phyloP scores from a whole-genome alignment of 1,140 invertebrate genomes.

The Drosophila ogumai region DNA sequence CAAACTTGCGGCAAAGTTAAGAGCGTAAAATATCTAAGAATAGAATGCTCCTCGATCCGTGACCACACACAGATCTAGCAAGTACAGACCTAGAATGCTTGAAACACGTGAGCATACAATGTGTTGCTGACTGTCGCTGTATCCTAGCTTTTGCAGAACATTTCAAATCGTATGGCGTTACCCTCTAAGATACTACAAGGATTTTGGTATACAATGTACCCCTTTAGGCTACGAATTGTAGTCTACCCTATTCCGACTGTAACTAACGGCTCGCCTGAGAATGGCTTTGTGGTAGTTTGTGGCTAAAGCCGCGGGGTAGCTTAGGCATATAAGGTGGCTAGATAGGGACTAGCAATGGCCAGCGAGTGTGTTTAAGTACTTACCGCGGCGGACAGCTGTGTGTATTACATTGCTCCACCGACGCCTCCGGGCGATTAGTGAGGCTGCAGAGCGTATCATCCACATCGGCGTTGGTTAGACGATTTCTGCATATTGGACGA shows the following conservation, averaged over 20 bases:
- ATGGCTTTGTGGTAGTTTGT: not conserved
- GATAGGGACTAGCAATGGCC: constrained; percentile 33
- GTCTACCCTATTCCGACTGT: not conserved
- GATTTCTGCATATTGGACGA: constrained; percentile 90
- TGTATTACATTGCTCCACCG: constrained; percentile 92
- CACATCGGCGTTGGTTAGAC: constrained; percentile 89
- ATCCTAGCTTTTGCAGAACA: not conserved
- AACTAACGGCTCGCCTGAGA: constrained; percentile 4
- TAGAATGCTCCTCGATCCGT: too few species aligned
- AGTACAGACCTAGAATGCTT: not conserved
- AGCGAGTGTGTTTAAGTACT: constrained; percentile 82
- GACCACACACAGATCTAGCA: too few species aligned
- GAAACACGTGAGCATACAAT: not conserved
- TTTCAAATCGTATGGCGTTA: not conserved
- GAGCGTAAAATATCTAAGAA: too few species aligned
- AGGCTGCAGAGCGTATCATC: constrained; percentile 92
- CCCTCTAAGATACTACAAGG: not conserved
- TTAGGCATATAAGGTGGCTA: constrained; percentile 17
- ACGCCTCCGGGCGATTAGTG: constrained; percentile 90
- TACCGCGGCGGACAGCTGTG: constrained; percentile 95
- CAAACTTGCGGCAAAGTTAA: not conserved
- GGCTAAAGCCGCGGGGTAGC: not conserved
- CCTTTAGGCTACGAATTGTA: not conserved
- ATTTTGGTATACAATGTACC: not conserved
- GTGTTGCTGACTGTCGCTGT: not conserved